Percentiles rank a stretch among this genome's conserved stretches.
Evolutionary conservation across 2,888 invertebrate genomes (phyloP).

Genomic region (Meliscaeva auricollis): DNA sequence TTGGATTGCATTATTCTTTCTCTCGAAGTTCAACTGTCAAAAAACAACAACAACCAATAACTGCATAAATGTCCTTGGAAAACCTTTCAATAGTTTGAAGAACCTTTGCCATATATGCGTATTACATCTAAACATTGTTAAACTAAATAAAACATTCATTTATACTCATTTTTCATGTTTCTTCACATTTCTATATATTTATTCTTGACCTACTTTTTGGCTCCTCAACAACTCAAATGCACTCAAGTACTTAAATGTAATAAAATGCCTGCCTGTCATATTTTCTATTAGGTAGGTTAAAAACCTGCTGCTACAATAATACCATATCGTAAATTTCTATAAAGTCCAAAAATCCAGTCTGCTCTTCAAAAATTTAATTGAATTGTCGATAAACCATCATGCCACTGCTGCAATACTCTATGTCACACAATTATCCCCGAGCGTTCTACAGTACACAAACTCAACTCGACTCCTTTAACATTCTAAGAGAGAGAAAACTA

Average conservation of each 20-base stretch:
- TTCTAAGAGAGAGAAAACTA: slow-evolving; percentile 3
- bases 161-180: too few species aligned
- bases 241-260: slow-evolving; percentile 50
- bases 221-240: slow-evolving; percentile 24
- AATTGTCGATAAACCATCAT: slow-evolving; percentile 52
- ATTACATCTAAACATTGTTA: too few species aligned
- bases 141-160: too few species aligned
- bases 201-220: slow-evolving; percentile 7
- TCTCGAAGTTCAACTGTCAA: too few species aligned
- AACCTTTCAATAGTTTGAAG: too few species aligned
- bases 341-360: slow-evolving; percentile 49
- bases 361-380: slow-evolving; percentile 62
- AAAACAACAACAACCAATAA: too few species aligned
- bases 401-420: slow-evolving; percentile 43
- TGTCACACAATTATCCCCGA: slow-evolving; percentile 61
- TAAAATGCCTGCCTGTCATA: slow-evolving; percentile 8
- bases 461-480: slow-evolving; percentile 11
- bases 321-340: background rate
- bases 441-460: background rate
- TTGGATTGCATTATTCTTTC: too few species aligned
- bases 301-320: background rate
- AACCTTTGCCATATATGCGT: too few species aligned
- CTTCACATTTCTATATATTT: too few species aligned
- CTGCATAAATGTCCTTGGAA: too few species aligned
- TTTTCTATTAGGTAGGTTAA: slow-evolving; percentile 9